phyloP scores from a whole-genome alignment of 2,797 vertebrate genomes.

The Artibeus jamaicensis region DNA sequence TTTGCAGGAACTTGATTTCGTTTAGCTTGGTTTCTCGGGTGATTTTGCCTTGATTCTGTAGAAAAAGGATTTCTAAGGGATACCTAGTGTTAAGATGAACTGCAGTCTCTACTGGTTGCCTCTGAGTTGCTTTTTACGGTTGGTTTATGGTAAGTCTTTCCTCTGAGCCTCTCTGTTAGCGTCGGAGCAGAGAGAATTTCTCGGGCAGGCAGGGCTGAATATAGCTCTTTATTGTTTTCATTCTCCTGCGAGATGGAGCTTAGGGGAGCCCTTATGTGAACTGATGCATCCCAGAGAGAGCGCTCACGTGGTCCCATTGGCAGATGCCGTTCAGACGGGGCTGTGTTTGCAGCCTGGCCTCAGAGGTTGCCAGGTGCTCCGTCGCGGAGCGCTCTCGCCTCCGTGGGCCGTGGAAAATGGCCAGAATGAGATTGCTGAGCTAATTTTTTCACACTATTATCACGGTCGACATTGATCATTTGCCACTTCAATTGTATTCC shows the following conservation, averaged over 20 bases:
- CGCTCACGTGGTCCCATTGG: rapidly evolving
- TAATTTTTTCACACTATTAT: background rate
- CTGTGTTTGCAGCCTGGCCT: background rate
- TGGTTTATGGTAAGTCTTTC: background rate
- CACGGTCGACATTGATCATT: background rate
- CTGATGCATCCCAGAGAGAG: background rate
- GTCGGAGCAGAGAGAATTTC: background rate
- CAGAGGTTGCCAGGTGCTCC: background rate
- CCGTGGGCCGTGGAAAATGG: background rate
- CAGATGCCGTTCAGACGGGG: rapidly evolving
- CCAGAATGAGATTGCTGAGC: background rate
- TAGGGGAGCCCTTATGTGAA: background rate
- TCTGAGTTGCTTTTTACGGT: background rate
- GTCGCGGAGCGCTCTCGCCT: rapidly evolving
- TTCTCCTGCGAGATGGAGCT: constrained; percentile 2
- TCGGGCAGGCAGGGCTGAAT: background rate
- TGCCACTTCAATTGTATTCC: background rate
- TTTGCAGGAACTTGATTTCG: background rate
- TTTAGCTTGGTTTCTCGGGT: background rate
- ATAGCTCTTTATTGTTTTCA: constrained; percentile 25
- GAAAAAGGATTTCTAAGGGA: background rate
- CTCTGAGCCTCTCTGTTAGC: background rate
- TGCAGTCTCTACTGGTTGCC: background rate
- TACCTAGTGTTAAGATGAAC: background rate
- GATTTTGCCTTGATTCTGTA: background rate